Evolutionary conservation across 23 tunicate genomes (phyloP), one percentile per base, ranked within the genome.

Genomic region (Phallusia fumigata): DNA sequence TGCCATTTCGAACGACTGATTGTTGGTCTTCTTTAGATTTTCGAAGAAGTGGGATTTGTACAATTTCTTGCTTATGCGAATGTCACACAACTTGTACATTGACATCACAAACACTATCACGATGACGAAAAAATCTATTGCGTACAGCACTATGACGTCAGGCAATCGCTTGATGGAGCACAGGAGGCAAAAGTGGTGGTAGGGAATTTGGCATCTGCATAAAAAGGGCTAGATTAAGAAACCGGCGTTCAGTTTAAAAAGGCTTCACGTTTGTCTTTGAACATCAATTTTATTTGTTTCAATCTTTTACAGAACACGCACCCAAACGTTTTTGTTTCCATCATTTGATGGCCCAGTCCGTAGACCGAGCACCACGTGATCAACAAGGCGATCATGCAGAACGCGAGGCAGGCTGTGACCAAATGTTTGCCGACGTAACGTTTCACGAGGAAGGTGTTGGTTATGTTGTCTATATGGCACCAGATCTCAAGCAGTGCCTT

Each of bases 391-490:
- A 24, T 58, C 28, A 24, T 21, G 69, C 28, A 58, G 69, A 58
- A 3, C 26, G 69, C 26, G 1, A 13, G 15, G 16, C 26, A 58
- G 69, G 69, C 69, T 13, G 69, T 58, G 16, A 58, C 69, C 15
- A 24, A 21, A 24, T 58, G 69, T 58, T 58, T 58, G 2, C 28
- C 69, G 1, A 58, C 28, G 28, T 58, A 58, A 13, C 69, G 69
- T 58, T 58, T 58, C 69, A 58, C 69, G 28, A 58, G 69, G 28
- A 58, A 58, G 69, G 11, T 58, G 69, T 58, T 58, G 26, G 69
- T 58, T 22, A 58, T 6, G 13, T 58, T 58, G 28, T 58, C 28
- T 58, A 6, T 16, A 16, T 58, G 69, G 69, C 69, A 58, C 69
- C 69, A 58, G 69, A 58, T 22, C 28, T 58, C 69, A 11, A 58